Base-by-base conservation (phyloP, 2,113 vertebrate genomes). In the Mustelus asterias region DNA sequence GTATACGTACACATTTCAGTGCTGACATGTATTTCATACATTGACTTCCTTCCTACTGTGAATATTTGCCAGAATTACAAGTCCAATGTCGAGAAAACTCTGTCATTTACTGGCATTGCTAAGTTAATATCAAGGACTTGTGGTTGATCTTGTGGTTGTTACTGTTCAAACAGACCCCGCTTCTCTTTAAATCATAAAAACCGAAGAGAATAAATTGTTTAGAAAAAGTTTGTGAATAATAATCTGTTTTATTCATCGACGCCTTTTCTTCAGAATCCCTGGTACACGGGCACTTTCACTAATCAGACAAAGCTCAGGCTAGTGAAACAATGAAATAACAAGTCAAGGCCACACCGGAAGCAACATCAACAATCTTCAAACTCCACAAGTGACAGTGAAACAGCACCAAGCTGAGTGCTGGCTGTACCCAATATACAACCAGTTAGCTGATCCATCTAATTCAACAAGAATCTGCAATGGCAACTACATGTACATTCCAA, bases 1-100 rank as follows among this genome's bases (percentile, higher is more conserved):
- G 65, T 8, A 69, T 44, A 67, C 65, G 65, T 26, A 41, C 22
- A 44, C 37, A 70, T 4, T 67, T 65, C 63, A 29, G 20, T 69
- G 92, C 92, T 94, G 63, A 69, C 92, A 94, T 94, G 41, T 67
- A 54, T 67, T 41, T 60, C n/a, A 70, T 33, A 94, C 41, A 7
- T 26, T 44, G 48, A 94, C 92, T 69, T 94, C 92, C 92, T 94
- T 94, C 92, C 92, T 94, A 67, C 41, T 69, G 20, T 94, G 92
- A 65, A 94, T 69, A 94, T 94, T 44, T 67, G 65, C 65, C 65
- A 94, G 63, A 37, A 94, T 11, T 44, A 13, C 10, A 69, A 94
- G 44, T 37, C 24, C 65, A 69, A 94, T 44, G 22, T 94, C 16
- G 24, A 44, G 92, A 67, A 69, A 69, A 94, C 22, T 18, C 88